These are phyloP conservation scores for Sylvilagus floridanus DNA, from an alignment of 2,797 vertebrate genomes.

Conservation along the genomic window DNA sequence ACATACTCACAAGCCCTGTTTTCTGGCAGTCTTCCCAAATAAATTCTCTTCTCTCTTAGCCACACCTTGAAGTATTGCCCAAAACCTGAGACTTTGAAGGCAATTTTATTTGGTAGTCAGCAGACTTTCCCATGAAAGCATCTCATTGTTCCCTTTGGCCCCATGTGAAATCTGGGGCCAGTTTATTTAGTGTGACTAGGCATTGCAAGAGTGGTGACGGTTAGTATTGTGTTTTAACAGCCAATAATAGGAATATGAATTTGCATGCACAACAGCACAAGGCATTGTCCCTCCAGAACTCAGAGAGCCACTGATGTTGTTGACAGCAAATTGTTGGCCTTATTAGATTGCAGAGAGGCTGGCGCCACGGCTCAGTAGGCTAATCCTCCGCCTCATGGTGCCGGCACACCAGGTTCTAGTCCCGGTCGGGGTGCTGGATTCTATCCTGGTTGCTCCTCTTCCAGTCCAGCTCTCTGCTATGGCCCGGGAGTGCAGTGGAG, in stretches of 20 bases:
- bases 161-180: background rate
- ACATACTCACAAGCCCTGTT: background rate
- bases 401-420: too few species aligned
- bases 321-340: background rate
- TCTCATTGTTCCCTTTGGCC: background rate
- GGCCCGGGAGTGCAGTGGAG: too few species aligned
- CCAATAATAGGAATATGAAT: background rate
- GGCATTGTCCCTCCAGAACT: background rate
- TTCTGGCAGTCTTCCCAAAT: background rate
- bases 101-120: background rate
- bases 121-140: background rate
- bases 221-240: background rate
- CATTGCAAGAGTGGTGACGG: too few species aligned
- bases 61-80: background rate
- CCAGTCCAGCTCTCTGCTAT: too few species aligned
- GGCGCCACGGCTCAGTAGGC: too few species aligned
- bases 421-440: too few species aligned
- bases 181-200: background rate
- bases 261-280: background rate
- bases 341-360: background rate
- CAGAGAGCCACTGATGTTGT: background rate
- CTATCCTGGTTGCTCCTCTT: too few species aligned
- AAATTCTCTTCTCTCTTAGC: background rate
- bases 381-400: too few species aligned
- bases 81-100: background rate